Evolutionary conservation across 2,888 invertebrate genomes (phyloP), one percentile per base, ranked within the genome.

Genomic region (Lasioglossum marginatum): DNA sequence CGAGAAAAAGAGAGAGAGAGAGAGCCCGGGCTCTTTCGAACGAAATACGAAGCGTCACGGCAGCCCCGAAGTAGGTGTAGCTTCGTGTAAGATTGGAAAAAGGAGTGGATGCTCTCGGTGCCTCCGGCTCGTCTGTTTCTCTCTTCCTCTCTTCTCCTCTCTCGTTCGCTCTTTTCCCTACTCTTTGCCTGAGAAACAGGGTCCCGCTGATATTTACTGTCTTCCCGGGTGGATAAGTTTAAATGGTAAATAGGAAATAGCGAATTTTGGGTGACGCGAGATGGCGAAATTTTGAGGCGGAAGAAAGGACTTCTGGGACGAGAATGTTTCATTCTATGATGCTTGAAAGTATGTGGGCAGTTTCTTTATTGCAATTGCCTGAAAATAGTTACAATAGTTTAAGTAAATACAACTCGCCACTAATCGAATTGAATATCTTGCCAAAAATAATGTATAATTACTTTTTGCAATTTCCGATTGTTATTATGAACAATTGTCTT

Each of bases 61-160:
- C 77, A 52, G 31, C 40, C 31, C 60, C 66, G 73, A 83, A 72
- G 79, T 79, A 76, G 75, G 60, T 72, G 83, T 71, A 79, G 75
- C 78, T 52, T 74, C 63, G 83, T 75, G 71, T 77, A 74, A 77
- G 83, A 82, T 82, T 72, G 84, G 79, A 75, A 85, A 83, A 83
- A 75, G 71, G 83, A 60, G 70, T 70, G 48, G 23, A 79, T 37
- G 68, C 68, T 68, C 37, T 68, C 66, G 66, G 68, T 68, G 68
- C 68, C 68, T 68, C 68, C 68, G 37, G 68, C 68, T 37, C 37
- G 57, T 43, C 60, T 27, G 40, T 78, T 70, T 75, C 77, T 77
- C 77, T 31, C 63, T 8, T 16, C 14, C 27, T 14, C 27, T 63
- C 31, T 63, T 23, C 23, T 52, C n/a, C 31, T 66, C 6, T 66